phyloP scores from a whole-genome alignment of 2,113 vertebrate species.

The Equus przewalskii region DNA sequence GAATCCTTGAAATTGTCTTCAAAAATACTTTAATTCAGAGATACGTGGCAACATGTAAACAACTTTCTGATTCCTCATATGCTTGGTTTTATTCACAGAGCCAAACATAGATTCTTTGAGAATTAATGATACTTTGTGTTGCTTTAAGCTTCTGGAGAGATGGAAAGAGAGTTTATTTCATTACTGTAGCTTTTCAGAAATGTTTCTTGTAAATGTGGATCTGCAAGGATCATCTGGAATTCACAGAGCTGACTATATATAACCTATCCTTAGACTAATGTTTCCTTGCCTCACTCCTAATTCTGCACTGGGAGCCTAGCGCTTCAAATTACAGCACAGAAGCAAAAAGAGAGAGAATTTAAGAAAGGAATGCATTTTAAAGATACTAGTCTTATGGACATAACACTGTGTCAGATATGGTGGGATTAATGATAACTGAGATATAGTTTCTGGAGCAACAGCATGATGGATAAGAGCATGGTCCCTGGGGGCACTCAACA shows the following conservation, averaged over 20 bases:
- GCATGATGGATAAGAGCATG: neutral
- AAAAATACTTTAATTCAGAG: conserved; percentile 15
- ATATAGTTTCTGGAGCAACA: neutral
- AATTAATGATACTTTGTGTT: neutral
- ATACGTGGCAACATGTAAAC: neutral
- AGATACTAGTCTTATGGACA: neutral
- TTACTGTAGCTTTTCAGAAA: neutral
- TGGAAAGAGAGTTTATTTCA: neutral
- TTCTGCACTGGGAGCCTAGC: neutral
- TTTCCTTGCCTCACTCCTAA: neutral
- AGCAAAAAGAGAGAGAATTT: neutral
- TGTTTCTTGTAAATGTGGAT: neutral
- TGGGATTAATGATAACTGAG: neutral
- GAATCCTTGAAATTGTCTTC: neutral
- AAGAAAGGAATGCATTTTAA: neutral
- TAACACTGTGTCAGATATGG: neutral
- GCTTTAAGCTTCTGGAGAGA: neutral
- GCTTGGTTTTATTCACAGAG: neutral
- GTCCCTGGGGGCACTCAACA: neutral
- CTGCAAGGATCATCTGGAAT: neutral
- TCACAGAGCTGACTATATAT: neutral
- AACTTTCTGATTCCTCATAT: neutral
- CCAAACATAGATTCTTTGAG: neutral
- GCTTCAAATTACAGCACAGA: neutral
- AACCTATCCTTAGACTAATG: neutral